Base-by-base conservation (phyloP, 2,888 invertebrate genomes). In the Diadegma fenestrale region DNA sequence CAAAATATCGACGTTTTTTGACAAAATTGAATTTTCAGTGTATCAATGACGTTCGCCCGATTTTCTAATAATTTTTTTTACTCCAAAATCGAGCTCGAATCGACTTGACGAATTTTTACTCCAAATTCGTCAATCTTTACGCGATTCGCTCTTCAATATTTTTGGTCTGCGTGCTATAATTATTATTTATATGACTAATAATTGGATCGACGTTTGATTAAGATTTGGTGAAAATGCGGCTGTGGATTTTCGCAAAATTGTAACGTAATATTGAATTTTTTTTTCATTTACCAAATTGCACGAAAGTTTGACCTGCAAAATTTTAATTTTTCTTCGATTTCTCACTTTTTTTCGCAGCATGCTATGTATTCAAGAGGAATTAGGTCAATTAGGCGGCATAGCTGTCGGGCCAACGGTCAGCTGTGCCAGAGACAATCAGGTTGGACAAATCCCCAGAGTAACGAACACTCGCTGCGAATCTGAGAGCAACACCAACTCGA, bases 311-410 rank as follows among this genome's bases (percentile, higher is more conserved):
- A 41, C 4, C 0, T 66, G 10, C 66, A 2, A 22, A 43, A 12
- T 37, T 37, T 14, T 1, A 43, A 37, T 1, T 14, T 22, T 22
- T 19, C 19, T 1, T 22, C 1, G 6, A 77, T 54, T 66, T 37
- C 0, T 33, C 0, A 0, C 33, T 68, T 69, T 71, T 84, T 33
- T 82, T 90, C 90, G 66, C 94, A 96, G 96, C 91, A 95, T 96
- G 95, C 94, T 96, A 90, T 96, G 96, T 90, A 95, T 96, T 86
- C 95, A 96, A 93, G 95, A 96, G 90, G 96, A 96, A 88, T 93
- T 96, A 86, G 95, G 95, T 61, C 95, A 96, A 88, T 91, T 96
- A 89, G 94, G 94, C 80, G 91, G 90, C 72, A 92, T 92, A 66
- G 89, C 91, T 7, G 91, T 91, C 22, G 92, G 92, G n/a, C 90